Percentiles rank a stretch among this genome's conserved stretches.
These are phyloP conservation scores for Sphaeramia orbicularis DNA, from an alignment of 2,797 vertebrate genomes.

Conservation along the genomic window DNA sequence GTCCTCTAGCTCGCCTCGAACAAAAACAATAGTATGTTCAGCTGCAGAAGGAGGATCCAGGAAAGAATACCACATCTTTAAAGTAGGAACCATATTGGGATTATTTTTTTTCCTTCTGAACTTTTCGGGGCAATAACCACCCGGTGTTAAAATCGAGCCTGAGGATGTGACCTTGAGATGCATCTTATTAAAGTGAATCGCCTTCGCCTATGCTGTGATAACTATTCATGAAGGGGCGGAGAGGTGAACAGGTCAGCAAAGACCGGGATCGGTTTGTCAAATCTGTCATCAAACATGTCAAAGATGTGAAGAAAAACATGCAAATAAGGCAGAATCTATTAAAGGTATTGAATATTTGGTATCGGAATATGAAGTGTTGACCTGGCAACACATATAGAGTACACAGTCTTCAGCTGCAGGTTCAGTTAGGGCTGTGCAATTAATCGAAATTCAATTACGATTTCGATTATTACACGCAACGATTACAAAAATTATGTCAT, in stretches of 20 bases:
- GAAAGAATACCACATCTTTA: neutral
- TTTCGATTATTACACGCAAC: no score
- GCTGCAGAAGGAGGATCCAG: conserved; percentile 8
- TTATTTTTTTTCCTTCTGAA: conserved; percentile 9
- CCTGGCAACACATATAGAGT: neutral
- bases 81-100: no score
- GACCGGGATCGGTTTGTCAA: conserved; percentile 22
- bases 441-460: no score
- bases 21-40: conserved; percentile 19
- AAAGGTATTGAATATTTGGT: neutral
- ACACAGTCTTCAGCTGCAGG: neutral
- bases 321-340: conserved; percentile 2
- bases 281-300: conserved; percentile 4
- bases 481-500: no score
- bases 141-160: neutral
- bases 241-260: conserved; percentile 27
- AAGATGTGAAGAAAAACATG: conserved; percentile 17
- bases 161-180: conserved; percentile 30
- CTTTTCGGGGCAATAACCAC: neutral
- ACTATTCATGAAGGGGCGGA: conserved; percentile 44
- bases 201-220: conserved; percentile 15
- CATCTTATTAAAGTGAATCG: conserved; percentile 21
- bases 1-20: conserved; percentile 46
- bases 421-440: no score
- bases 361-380: neutral